Evolutionary conservation across 2,888 invertebrate species (phyloP), one percentile per base, ranked within the genome.

Genomic region (Acleris holmiana): DNA sequence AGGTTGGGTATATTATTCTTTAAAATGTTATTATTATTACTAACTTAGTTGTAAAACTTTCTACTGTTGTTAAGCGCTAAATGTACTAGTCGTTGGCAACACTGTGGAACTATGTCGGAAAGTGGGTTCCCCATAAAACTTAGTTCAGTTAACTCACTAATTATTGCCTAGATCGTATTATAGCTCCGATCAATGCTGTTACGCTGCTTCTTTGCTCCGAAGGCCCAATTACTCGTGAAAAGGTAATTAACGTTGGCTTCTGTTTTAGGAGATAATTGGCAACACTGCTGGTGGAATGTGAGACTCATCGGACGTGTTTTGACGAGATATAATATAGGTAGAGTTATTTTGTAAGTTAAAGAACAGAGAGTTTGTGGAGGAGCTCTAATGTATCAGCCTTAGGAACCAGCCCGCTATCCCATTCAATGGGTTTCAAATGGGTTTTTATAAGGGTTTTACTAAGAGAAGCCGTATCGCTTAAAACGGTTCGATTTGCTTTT

Each of bases 81-180:
- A 35, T 35, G 35, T 13, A 35, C 1, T 13, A 35, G 35, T 35
- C 10, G 35, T 35, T 35, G 13, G 35, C 35, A 35, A 35, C 35
- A 35, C 35, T 35, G 59, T 56, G 62, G 48, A 58, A 66, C 61
- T 57, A 68, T 68, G 53, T 59, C 25, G 65, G 69, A 21, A 60
- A 60, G 57, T 51, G 51, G 61, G 58, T 41, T 66, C 55, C 64
- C 61, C 68, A 68, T 73, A 76, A 79, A 74, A 76, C 71, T 74
- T 71, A 70, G 70, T 69, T 74, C 71, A 70, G 69, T 69, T 69
- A 70, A 72, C 67, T 73, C 65, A 68, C 69, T 75, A 78, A 79
- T 79, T 81, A 78, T 71, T 67, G 66, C 59, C 69, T 68, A 70
- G 71, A 84, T 80, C 72, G 70, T 78, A 78, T 84, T 78, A 80